phyloP scores from a whole-genome alignment of 2,113 vertebrate species.

The Actenoides lindsayi region DNA sequence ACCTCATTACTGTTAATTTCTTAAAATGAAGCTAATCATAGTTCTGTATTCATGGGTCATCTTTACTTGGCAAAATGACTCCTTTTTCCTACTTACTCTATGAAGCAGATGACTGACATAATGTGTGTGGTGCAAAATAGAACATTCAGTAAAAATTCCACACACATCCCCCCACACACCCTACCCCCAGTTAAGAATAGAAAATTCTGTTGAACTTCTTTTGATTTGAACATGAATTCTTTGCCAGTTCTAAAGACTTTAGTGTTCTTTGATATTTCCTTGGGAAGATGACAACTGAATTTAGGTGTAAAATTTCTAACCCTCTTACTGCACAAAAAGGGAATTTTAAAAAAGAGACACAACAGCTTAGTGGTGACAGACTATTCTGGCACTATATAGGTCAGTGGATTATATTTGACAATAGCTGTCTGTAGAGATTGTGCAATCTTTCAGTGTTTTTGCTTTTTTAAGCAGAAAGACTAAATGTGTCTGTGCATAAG shows the following conservation, averaged over 20 bases:
- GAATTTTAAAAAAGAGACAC: neutral
- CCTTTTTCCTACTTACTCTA: neutral
- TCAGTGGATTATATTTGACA: constrained; percentile 17
- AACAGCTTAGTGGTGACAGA: neutral
- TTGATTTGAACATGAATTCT: neutral
- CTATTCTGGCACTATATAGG: neutral
- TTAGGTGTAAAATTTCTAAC: neutral
- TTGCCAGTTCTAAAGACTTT: neutral
- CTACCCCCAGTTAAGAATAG: neutral
- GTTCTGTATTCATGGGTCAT: neutral
- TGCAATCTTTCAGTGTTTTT: neutral
- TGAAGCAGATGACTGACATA: neutral
- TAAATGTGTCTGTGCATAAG: neutral
- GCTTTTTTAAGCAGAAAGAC: neutral
- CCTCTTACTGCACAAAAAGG: neutral
- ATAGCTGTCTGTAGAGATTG: neutral
- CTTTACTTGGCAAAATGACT: neutral
- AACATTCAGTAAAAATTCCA: neutral
- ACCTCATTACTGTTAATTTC: neutral
- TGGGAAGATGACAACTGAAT: neutral
- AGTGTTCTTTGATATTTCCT: neutral
- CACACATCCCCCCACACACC: neutral
- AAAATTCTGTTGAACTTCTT: neutral
- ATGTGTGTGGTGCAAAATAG: neutral
- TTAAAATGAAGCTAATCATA: neutral